Percentiles rank a stretch among this genome's conserved stretches.
Conservation (phyloP, 2,113 vertebrate genomes). For the Microcebus murinus region DNA sequence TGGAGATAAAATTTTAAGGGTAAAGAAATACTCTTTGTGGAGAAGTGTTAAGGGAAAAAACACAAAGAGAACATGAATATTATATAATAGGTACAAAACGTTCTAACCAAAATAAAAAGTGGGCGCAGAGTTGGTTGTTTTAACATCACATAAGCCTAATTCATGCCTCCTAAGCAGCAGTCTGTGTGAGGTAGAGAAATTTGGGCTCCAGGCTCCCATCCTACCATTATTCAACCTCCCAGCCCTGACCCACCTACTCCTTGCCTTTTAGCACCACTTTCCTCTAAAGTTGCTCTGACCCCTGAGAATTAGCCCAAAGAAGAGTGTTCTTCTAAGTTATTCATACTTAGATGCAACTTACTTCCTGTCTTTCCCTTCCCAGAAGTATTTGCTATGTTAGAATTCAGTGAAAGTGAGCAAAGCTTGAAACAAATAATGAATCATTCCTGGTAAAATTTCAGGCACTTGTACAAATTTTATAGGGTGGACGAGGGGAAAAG, state of each 20-base stretch:
- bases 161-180: neutral
- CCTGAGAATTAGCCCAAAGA: neutral
- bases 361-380: conserved; percentile 20
- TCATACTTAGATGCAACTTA: conserved; percentile 6
- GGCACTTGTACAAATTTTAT: neutral
- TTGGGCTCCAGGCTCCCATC: neutral
- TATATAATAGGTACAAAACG: neutral
- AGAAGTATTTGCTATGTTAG: conserved; percentile 33
- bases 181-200: neutral
- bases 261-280: neutral
- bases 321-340: conserved; percentile 52
- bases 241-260: neutral
- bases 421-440: conserved; percentile 21
- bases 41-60: neutral
- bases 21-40: conserved; percentile 22
- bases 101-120: conserved; percentile 19
- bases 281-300: neutral
- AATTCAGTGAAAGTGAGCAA: conserved; percentile 53
- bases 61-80: neutral
- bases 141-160: neutral
- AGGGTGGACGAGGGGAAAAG: neutral
- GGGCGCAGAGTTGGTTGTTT: neutral
- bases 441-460: conserved; percentile 46
- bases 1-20: conserved; percentile 27
- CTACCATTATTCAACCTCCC: neutral